Evolutionary conservation across 2,797 vertebrate species (phyloP).

Genomic region (Eulemur mongoz): DNA sequence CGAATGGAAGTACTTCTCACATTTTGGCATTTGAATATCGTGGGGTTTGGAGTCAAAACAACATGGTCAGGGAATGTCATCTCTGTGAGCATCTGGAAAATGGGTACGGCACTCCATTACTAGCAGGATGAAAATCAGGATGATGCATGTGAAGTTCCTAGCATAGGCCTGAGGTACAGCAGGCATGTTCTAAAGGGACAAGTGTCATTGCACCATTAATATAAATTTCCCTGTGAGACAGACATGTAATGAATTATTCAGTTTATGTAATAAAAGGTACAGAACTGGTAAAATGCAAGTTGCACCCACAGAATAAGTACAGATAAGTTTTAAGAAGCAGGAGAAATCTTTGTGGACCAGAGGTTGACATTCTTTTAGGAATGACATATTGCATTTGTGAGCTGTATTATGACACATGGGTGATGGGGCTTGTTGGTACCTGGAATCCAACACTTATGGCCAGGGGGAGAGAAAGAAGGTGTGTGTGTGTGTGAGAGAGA

Average conservation of each 20-base stretch:
- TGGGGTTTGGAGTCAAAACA: neutral
- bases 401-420: neutral
- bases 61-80: neutral
- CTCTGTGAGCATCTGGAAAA: neutral
- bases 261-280: neutral
- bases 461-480: neutral
- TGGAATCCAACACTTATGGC: neutral
- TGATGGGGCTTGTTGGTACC: neutral
- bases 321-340: neutral
- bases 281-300: neutral
- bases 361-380: neutral
- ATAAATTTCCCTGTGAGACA: neutral
- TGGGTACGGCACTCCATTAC: too few relatives aligned
- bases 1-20: neutral
- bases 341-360: neutral
- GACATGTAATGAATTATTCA: neutral
- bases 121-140: neutral
- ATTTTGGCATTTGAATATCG: neutral
- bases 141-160: fast-evolving
- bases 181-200: neutral
- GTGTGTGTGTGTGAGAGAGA: neutral
- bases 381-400: neutral
- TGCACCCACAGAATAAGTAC: neutral
- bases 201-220: neutral
- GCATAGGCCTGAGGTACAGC: neutral